Evolutionary conservation across 2,888 invertebrate species (phyloP).

Genomic region (Xanthia icteritia): DNA sequence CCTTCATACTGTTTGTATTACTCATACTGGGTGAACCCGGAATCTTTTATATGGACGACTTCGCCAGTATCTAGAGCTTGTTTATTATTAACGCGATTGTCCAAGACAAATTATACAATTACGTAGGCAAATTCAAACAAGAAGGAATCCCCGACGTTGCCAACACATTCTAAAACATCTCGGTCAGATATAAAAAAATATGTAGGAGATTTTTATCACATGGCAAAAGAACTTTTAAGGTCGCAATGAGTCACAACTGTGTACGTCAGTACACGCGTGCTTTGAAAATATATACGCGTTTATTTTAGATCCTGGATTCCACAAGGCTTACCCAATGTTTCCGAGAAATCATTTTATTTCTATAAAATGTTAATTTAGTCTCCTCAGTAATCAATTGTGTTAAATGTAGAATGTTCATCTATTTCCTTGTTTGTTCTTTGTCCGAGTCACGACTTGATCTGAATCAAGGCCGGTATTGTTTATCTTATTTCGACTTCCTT

Average conservation of each 20-base stretch:
- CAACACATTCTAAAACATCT: conserved; percentile 61
- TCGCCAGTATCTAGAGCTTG: conserved; percentile 68
- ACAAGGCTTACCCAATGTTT: conserved; percentile 65
- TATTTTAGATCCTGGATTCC: conserved; percentile 73
- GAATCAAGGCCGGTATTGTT: conserved; percentile 69
- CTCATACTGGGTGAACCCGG: conserved; percentile 88
- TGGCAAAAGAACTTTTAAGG: conserved; percentile 55
- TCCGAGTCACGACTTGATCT: conserved; percentile 55
- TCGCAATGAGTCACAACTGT: conserved; percentile 70
- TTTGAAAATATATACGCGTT: conserved; percentile 66
- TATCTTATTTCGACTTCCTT: conserved; percentile 70
- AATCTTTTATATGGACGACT: conserved; percentile 78
- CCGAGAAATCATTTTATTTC: conserved; percentile 63
- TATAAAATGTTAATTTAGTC: conserved; percentile 54
- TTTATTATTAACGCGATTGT: conserved; percentile 64
- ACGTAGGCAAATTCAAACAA: conserved; percentile 54
- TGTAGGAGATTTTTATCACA: conserved; percentile 55
- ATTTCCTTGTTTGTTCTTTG: conserved; percentile 68
- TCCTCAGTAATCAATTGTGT: conserved; percentile 34
- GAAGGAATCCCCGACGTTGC: conserved; percentile 57
- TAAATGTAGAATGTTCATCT: conserved; percentile 51
- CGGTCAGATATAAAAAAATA: conserved; percentile 59
- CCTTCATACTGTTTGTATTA: conserved; percentile 86
- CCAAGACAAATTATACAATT: conserved; percentile 57
- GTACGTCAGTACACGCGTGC: conserved; percentile 66